Evolutionary conservation across 2,113 vertebrate genomes (phyloP), one percentile per base, ranked within the genome.

Genomic region (Tylochromis polylepis): DNA sequence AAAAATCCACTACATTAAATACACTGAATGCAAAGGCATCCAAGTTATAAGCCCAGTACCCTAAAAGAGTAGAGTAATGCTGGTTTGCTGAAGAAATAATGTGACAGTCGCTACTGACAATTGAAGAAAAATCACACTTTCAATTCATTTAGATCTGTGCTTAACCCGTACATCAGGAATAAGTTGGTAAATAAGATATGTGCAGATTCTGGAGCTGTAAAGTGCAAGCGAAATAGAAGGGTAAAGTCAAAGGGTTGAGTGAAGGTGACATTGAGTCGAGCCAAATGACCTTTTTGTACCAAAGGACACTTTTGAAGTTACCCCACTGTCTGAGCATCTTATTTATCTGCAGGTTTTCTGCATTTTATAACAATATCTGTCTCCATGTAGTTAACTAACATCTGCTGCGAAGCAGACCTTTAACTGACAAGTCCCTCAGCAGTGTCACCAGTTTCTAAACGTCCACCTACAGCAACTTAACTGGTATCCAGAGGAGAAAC

Each of bases 211-310:
- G 46, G 20, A 31, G 22, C 16, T 11, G 84, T 20, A 36, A 72
- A 60, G 18, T 41, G 22, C 34, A 14, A 27, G n/a, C 0, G 3
- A 80, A 46, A 78, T 9, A 87, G 49, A 41, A 70, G n/a, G 51
- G 55, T 83, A 24, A 85, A 84, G 89, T 82, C 65, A 38, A 56
- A 43, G 5, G 8, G 27, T 46, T 81, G 31, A 49, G 86, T 94
- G 94, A 96, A 96, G 95, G 96, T 96, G 95, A 96, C 96, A 93
- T 96, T 96, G 95, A 93, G 88, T 91, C 4, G 3, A 34, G 18
- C 27, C 78, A 43, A 80, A 92, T 88, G 93, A 95, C 93, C 93
- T 93, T 91, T 86, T 89, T 84, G 22, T 65, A 27, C 34, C 59
- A 29, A 58, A 36, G 46, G 34, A 53, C 81, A 20, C 31, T 46